Evolutionary conservation across 2,888 invertebrate species (phyloP), one percentile per base, ranked within the genome.

Genomic region (Germaria angustata): DNA sequence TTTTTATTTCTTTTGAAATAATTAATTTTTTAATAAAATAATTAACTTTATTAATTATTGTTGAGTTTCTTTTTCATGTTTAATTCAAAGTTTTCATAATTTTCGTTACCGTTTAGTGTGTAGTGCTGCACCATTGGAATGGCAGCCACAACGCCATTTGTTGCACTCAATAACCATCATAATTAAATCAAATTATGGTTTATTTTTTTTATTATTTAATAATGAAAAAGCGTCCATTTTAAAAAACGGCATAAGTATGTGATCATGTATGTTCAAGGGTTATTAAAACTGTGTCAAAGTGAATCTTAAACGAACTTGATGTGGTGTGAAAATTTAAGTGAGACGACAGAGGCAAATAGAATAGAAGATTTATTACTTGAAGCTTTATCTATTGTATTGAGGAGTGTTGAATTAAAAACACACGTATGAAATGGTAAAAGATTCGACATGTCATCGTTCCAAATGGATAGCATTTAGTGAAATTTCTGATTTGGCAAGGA

Each of bases 151-250:
- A 4, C 34, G 15, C 36, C 4, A 28, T 55, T 63, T 51, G 51
- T 49, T 63, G 55, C 78, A 46, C 11, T 44, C 17, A n/a, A 15
- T 53, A 46, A 65, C 53, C 46, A 55, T 71, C 2, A 15, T 55
- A 65, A 65, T 71, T 71, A 71, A 28, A 46, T 9, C 17, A 7
- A 61, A 69, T 53, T 63, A 68, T 8, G 20, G 22, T 78, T 46
- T n/a, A 41, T 71, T 24, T 20, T 53, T 41, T 41, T 28, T 41
- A 63, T 13, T 22, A 41, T 32, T 53, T 20, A 63, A 55, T 46
- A 15, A 20, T 28, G n/a, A 39, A 41, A 55, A 41, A n/a, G 39
- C 15, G 9, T 41, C 22, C 15, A 32, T 63, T 41, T 20, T n/a
- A n/a, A 32, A 11, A 41, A 32, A 9, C 11, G 2, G 22, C 46